phyloP scores from a whole-genome alignment of 2,113 vertebrate genomes.

The Otus sunia region DNA sequence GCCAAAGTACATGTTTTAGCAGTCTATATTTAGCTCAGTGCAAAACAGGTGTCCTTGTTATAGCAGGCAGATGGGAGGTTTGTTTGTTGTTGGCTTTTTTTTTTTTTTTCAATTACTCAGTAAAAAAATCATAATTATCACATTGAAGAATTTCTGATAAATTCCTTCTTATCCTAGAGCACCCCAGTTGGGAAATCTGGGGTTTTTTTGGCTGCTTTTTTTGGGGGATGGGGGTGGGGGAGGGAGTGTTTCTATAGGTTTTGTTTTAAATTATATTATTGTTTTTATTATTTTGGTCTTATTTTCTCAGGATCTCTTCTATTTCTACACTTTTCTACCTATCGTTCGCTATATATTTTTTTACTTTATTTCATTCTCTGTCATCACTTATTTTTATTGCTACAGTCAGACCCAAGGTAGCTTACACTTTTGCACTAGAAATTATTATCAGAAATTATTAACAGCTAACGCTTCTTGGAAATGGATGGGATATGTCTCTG shows the following conservation, averaged over 20 bases:
- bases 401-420: background rate
- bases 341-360: background rate
- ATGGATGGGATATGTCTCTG: background rate
- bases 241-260: background rate
- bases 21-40: background rate
- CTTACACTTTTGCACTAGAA: background rate
- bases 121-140: background rate
- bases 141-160: background rate
- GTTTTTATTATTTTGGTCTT: background rate
- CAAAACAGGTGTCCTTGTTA: background rate
- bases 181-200: background rate
- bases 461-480: background rate
- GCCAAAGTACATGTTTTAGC: background rate
- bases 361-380: background rate
- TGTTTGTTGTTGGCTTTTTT: no score
- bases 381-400: background rate
- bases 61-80: background rate
- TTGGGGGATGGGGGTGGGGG: no score
- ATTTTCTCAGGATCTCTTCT: background rate
- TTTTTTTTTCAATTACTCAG: background rate
- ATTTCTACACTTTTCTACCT: background rate
- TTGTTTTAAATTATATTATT: background rate
- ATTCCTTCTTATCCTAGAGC: background rate
- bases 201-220: accelerated
- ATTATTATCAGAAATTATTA: background rate